phyloP scores from a whole-genome alignment of 1,140 invertebrate genomes.

The Maniola jurtina region DNA sequence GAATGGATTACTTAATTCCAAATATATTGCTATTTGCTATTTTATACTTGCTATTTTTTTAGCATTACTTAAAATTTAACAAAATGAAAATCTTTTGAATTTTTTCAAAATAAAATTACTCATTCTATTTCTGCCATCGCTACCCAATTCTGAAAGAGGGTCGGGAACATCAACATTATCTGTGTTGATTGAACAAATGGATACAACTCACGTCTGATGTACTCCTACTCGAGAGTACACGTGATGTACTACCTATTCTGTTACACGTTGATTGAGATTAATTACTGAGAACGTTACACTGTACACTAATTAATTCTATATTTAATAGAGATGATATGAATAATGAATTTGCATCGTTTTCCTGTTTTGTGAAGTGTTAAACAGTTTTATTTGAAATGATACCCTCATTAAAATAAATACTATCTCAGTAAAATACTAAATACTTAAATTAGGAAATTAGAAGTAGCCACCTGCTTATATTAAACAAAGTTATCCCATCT shows the following conservation, averaged over 20 bases:
- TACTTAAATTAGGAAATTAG: too few species aligned
- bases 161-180: slow-evolving; percentile 62
- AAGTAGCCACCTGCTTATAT: too few species aligned
- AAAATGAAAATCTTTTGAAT: not conserved
- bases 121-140: slow-evolving; percentile 36
- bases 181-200: slow-evolving; percentile 67
- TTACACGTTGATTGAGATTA: slow-evolving; percentile 27
- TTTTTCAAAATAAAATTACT: not conserved
- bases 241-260: slow-evolving; percentile 34
- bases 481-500: too few species aligned
- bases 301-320: slow-evolving; percentile 11
- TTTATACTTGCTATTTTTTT: too few species aligned
- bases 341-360: not conserved
- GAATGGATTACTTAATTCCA: too few species aligned
- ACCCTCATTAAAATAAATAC: too few species aligned
- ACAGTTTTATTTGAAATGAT: too few species aligned
- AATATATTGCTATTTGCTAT: too few species aligned
- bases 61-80: too few species aligned
- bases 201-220: slow-evolving; percentile 32
- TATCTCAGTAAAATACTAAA: too few species aligned
- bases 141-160: slow-evolving; percentile 49
- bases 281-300: slow-evolving; percentile 11
- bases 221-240: slow-evolving; percentile 10
- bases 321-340: not conserved
- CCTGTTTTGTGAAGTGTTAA: not conserved